These are phyloP conservation scores for Agrochola lychnidis DNA, from an alignment of 2,888 invertebrate genomes.

Conservation along the genomic window DNA sequence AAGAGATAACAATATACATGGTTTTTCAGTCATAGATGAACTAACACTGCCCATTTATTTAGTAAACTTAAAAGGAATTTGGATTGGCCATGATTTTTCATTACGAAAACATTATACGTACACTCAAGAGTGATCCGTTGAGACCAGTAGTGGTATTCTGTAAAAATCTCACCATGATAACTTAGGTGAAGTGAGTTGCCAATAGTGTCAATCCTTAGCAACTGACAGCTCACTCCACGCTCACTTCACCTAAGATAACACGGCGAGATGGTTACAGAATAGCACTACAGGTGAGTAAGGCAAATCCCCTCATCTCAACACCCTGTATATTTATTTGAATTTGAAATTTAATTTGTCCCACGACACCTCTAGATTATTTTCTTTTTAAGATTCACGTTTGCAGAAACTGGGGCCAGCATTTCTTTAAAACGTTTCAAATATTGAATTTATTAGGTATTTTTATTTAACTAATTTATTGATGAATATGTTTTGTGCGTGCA, in stretches of 20 bases:
- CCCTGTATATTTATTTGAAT: neutral
- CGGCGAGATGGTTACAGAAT: too few species aligned
- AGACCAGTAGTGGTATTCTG: too few species aligned
- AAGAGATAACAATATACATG: neutral
- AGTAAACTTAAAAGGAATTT: neutral
- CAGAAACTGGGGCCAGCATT: too few species aligned
- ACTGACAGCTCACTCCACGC: too few species aligned
- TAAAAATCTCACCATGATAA: too few species aligned
- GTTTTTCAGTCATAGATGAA: neutral
- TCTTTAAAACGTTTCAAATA: neutral
- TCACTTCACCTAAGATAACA: too few species aligned
- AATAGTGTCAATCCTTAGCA: too few species aligned
- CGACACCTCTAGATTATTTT: neutral
- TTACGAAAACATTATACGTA: neutral
- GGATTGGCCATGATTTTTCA: neutral
- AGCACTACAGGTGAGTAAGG: neutral
- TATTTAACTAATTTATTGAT: neutral
- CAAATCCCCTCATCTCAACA: too few species aligned
- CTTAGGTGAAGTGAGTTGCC: too few species aligned
- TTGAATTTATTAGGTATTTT: neutral
- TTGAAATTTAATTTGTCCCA: neutral
- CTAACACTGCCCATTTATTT: neutral
- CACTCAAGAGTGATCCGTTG: neutral
- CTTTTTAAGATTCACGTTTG: neutral
- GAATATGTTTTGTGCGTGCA: neutral